phyloP scores from a whole-genome alignment of 2,113 vertebrate genomes.

The Hippocampus mohnikei region DNA sequence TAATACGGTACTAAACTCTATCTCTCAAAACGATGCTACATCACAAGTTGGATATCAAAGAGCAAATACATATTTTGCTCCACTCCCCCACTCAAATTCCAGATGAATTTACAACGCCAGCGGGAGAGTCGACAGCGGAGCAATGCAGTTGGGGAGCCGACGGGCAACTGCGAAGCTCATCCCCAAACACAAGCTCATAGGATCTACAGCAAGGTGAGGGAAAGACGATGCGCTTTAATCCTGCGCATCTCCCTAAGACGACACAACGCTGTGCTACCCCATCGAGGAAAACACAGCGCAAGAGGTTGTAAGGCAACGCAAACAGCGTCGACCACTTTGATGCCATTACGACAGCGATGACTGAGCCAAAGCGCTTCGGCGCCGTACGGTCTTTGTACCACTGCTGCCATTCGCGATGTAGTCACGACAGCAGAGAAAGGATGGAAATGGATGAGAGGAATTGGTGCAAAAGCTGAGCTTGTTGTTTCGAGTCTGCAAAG shows the following conservation, averaged over 20 bases:
- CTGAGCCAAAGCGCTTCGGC: constrained; percentile 13
- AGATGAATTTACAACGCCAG: constrained; percentile 23
- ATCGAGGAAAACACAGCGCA: constrained; percentile 26
- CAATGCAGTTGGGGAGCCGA: constrained; percentile 12
- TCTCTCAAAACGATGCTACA: neutral
- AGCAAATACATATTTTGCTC: no score
- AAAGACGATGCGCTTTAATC: constrained; percentile 17
- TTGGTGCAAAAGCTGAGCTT: constrained; percentile 29
- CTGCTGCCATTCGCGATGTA: constrained; percentile 21
- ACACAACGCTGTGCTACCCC: constrained; percentile 24
- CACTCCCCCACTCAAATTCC: neutral
- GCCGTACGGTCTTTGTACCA: constrained; percentile 1
- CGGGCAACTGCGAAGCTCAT: constrained; percentile 38
- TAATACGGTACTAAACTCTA: neutral
- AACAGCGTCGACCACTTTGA: constrained; percentile 23
- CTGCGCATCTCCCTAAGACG: constrained; percentile 27
- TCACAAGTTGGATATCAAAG: neutral
- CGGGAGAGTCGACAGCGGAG: constrained; percentile 26
- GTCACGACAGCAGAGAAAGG: constrained; percentile 13
- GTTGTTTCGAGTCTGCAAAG: constrained; percentile 42
- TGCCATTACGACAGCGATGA: constrained; percentile 31
- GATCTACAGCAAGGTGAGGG: constrained; percentile 25
- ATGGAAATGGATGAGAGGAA: constrained; percentile 14
- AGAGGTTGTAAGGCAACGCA: constrained; percentile 18
- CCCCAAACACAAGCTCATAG: constrained; percentile 31